Evolutionary conservation across 2,113 vertebrate species (phyloP).

Genomic region (Urocolius indicus): DNA sequence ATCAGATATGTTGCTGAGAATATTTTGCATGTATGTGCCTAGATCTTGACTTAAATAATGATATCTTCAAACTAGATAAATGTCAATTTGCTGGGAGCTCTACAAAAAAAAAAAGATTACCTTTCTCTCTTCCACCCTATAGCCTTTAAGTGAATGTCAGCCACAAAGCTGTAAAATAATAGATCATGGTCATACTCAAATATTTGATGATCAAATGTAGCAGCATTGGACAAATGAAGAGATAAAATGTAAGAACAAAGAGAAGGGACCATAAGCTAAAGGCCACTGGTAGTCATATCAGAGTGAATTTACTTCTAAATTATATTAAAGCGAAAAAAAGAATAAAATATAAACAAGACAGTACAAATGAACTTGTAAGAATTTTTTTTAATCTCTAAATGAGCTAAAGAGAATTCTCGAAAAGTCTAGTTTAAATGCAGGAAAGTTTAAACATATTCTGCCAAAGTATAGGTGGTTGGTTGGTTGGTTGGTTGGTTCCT

Average conservation of each 20-base stretch:
- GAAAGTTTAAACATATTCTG: neutral
- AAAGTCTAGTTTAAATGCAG: neutral
- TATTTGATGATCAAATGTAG: neutral
- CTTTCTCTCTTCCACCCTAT: neutral
- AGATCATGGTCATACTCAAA: neutral
- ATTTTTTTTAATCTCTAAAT: neutral
- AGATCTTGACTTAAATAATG: conserved; percentile 35
- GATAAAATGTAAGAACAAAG: neutral
- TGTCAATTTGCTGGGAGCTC: conserved; percentile 2
- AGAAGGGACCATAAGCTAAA: neutral
- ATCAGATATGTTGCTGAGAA: neutral
- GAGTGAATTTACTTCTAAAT: neutral
- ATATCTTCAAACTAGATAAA: conserved; percentile 37
- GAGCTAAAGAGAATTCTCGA: neutral
- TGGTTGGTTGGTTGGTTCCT: rapidly evolving
- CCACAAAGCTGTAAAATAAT: neutral
- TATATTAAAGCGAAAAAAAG: neutral
- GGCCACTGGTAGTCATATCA: neutral
- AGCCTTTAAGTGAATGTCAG: neutral
- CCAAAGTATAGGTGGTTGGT: rapidly evolving
- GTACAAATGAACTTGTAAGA: neutral
- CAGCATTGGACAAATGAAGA: neutral
- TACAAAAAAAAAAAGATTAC: neutral
- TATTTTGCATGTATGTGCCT: neutral
- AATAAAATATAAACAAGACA: neutral